phyloP scores from a whole-genome alignment of 2,113 vertebrate species.

The Oryzias javanicus region DNA sequence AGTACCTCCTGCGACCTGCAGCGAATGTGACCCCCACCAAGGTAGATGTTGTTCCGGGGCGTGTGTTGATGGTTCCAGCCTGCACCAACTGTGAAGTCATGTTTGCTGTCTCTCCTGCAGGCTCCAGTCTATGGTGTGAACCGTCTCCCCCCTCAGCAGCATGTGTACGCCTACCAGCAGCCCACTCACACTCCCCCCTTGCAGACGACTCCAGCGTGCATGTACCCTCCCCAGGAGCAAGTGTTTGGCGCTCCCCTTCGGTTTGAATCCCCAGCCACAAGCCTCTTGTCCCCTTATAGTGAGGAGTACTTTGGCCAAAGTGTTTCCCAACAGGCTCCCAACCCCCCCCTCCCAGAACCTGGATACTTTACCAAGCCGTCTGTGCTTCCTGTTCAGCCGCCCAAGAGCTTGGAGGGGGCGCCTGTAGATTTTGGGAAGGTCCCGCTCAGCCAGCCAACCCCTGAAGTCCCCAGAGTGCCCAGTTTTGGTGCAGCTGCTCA shows the following conservation, averaged over 20 bases:
- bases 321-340: slow-evolving; percentile 83
- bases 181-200: slow-evolving; percentile 90
- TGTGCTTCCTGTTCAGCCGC: slow-evolving; percentile 68
- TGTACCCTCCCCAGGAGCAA: slow-evolving; percentile 92
- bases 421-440: slow-evolving; percentile 83
- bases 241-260: slow-evolving; percentile 85
- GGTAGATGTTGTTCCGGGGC: slow-evolving; percentile 72
- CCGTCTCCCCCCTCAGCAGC: slow-evolving; percentile 87
- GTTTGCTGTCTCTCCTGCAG: slow-evolving; percentile 61
- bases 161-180: slow-evolving; percentile 90
- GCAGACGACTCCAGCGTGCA: slow-evolving; percentile 83
- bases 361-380: slow-evolving; percentile 95
- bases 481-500: slow-evolving; percentile 72
- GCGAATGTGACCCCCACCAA: slow-evolving; percentile 92
- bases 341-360: slow-evolving; percentile 90
- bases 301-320: slow-evolving; percentile 90
- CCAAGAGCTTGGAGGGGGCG: slow-evolving; percentile 82
- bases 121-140: slow-evolving; percentile 89
- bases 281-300: slow-evolving; percentile 87
- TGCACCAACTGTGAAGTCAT: not conserved
- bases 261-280: slow-evolving; percentile 88
- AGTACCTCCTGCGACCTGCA: slow-evolving; percentile 91
- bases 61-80: not conserved
- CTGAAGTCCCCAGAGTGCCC: slow-evolving; percentile 82
- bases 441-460: slow-evolving; percentile 79